A percentile compares a stretch with the other conserved stretches of the same genome.
phyloP scores from a whole-genome alignment of 2,888 invertebrate species.

The Gisinianus flammeolus region DNA sequence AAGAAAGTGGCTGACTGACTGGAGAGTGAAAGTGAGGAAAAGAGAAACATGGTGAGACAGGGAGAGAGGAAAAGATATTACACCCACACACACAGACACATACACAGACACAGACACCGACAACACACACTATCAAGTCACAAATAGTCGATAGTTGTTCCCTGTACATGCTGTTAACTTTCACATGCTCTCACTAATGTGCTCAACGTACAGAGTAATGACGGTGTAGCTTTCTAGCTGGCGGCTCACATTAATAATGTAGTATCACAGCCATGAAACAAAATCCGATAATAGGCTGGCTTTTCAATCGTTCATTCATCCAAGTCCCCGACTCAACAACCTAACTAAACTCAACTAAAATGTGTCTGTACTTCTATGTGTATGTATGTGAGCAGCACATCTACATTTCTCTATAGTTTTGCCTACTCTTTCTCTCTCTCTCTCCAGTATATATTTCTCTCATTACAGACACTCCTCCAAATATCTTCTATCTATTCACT shows the following conservation, averaged over 20 bases:
- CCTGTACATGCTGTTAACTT: neutral
- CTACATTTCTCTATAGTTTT: neutral
- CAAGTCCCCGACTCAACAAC: neutral
- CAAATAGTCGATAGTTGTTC: conserved; percentile 5
- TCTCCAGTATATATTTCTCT: too few relatives aligned
- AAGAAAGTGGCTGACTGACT: neutral
- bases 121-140: neutral
- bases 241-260: conserved; percentile 35
- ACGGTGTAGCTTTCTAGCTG: conserved; percentile 28
- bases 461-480: too few relatives aligned
- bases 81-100: neutral
- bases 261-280: conserved; percentile 32
- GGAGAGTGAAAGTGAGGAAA: neutral
- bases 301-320: conserved; percentile 33
- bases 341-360: neutral
- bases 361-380: neutral
- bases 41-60: neutral
- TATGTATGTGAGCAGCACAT: neutral
- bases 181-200: conserved; percentile 18
- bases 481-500: neutral
- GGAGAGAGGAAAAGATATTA: neutral
- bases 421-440: neutral
- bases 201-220: conserved; percentile 6
- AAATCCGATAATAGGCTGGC: conserved; percentile 38
- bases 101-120: neutral